Conservation (phyloP, 2,113 vertebrate species). For the Emydura subglobosa region DNA sequence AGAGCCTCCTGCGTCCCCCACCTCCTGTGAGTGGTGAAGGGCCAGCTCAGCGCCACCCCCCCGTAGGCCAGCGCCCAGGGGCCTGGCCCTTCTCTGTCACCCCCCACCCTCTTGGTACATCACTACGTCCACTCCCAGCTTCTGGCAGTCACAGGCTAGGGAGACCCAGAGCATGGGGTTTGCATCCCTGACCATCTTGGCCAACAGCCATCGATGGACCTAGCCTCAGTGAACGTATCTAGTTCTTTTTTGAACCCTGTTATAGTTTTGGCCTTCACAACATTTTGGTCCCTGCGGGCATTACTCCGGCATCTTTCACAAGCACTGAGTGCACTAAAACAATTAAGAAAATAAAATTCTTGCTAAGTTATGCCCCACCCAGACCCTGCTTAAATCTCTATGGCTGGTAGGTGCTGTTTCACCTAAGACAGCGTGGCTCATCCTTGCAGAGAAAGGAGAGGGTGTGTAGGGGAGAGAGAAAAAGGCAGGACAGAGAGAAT, state of each 20-base stretch:
- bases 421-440: neutral
- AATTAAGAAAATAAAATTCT: neutral
- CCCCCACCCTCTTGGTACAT: no score
- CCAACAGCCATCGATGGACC: neutral
- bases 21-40: no score
- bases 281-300: neutral
- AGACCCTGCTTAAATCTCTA: accelerated
- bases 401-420: neutral
- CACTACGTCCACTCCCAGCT: neutral
- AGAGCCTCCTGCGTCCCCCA: no score
- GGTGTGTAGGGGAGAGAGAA: neutral
- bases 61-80: no score
- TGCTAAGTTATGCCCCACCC: accelerated
- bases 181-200: neutral
- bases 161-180: neutral
- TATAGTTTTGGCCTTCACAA: neutral
- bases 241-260: neutral
- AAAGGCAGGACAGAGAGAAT: constrained; percentile 57
- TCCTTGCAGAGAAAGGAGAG: neutral
- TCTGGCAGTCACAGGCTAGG: neutral
- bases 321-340: neutral
- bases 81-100: no score
- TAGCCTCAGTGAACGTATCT: neutral
- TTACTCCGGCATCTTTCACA: neutral
- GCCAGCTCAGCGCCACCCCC: no score